A percentile compares a stretch with the other conserved stretches of the same genome.
phyloP scores from a whole-genome alignment of 2,888 invertebrate genomes.

The Mythimna ferrago region DNA sequence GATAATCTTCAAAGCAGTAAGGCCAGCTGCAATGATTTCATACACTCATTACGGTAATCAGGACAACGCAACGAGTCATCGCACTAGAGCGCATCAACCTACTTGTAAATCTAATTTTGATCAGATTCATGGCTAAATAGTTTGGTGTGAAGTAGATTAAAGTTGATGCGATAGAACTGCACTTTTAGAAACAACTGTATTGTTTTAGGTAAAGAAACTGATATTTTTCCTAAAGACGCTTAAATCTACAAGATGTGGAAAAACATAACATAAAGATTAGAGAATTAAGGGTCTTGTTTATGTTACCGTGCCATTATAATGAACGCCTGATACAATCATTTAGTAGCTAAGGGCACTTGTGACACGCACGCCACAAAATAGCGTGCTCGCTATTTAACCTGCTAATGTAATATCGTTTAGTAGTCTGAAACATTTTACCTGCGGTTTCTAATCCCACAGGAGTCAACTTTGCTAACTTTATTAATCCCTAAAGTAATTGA shows the following conservation, averaged over 20 bases:
- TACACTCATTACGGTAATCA: slow-evolving; percentile 45
- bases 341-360: slow-evolving; percentile 14
- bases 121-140: slow-evolving; percentile 35
- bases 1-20: slow-evolving; percentile 43
- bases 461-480: slow-evolving; percentile 40
- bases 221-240: neutral
- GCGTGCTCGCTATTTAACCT: slow-evolving; percentile 23
- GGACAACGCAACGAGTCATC: slow-evolving; percentile 46
- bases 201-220: neutral
- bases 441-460: slow-evolving; percentile 37
- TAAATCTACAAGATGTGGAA: neutral
- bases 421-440: slow-evolving; percentile 39
- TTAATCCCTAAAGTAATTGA: slow-evolving; percentile 50
- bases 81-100: slow-evolving; percentile 37
- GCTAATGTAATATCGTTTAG: slow-evolving; percentile 29
- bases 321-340: slow-evolving; percentile 22
- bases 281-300: slow-evolving; percentile 17
- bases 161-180: neutral
- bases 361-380: slow-evolving; percentile 23
- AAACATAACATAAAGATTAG: slow-evolving; percentile 3
- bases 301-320: slow-evolving; percentile 16
- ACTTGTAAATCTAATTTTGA: slow-evolving; percentile 44
- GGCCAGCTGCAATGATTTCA: slow-evolving; percentile 39
- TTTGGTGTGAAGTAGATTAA: neutral
- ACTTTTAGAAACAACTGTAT: neutral